A percentile compares a stretch with the other conserved stretches of the same genome.
These are phyloP conservation scores for Lithophane leautieri DNA, from an alignment of 2,888 invertebrate genomes.

Conservation along the genomic window DNA sequence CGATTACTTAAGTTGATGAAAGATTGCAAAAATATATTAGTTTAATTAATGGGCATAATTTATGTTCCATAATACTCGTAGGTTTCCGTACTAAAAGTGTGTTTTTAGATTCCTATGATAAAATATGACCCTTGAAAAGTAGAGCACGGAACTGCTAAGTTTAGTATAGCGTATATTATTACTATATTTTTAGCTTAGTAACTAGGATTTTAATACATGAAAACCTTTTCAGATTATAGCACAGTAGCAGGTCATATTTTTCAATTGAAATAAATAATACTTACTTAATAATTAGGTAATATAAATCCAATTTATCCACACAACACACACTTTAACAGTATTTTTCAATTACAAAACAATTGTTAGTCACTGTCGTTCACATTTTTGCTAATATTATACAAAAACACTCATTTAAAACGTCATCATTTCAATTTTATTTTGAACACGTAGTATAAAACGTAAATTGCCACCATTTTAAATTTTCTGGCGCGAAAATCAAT, in stretches of 20 bases:
- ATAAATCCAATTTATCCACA: slow-evolving; percentile 65
- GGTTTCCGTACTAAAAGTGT: slow-evolving; percentile 44
- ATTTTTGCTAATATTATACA: slow-evolving; percentile 77
- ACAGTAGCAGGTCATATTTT: background rate
- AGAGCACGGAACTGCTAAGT: slow-evolving; percentile 38
- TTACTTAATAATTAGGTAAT: slow-evolving; percentile 51
- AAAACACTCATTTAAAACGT: slow-evolving; percentile 68
- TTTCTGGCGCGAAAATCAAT: slow-evolving; percentile 87
- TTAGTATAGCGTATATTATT: slow-evolving; percentile 17
- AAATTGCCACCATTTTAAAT: slow-evolving; percentile 81
- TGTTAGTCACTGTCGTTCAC: slow-evolving; percentile 66
- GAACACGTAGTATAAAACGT: slow-evolving; percentile 84
- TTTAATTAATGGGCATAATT: slow-evolving; percentile 31
- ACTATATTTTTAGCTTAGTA: slow-evolving; percentile 21
- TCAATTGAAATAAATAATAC: slow-evolving; percentile 36
- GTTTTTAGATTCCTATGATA: slow-evolving; percentile 51
- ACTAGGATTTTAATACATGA: slow-evolving; percentile 33
- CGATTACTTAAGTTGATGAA: slow-evolving; percentile 3
- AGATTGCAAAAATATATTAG: slow-evolving; percentile 32
- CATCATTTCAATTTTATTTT: slow-evolving; percentile 90
- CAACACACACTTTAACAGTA: slow-evolving; percentile 59
- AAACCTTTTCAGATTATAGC: slow-evolving; percentile 4
- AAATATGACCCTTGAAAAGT: slow-evolving; percentile 54
- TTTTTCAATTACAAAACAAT: slow-evolving; percentile 56
- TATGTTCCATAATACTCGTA: slow-evolving; percentile 30